Base-by-base conservation (phyloP, 2,888 invertebrate genomes). In the Myopa tessellatipennis region DNA sequence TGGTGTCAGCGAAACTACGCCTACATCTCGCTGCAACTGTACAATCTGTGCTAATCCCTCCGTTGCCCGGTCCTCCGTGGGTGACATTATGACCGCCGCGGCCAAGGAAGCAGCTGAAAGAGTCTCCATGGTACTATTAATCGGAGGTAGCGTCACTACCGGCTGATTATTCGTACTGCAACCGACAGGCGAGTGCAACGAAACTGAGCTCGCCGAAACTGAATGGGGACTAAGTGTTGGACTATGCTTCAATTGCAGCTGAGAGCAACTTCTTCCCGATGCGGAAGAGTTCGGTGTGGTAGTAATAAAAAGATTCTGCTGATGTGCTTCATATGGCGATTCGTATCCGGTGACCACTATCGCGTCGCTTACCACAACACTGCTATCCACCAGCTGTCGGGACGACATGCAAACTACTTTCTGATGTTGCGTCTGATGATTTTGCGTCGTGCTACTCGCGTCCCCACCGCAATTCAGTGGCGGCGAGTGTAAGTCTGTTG, bases 401-500 rank as follows among this genome's bases (percentile, higher is more conserved):
- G 83, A 83, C 0, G 86, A 85, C 5, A 86, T 70, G 63, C 86
- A 83, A 3, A 84, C 81, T 1, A 83, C 79, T 40, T 84, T 84
- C 40, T 82, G 84, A 34, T 81, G 80, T 45, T 75, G 69, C 1
- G 81, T 81, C 14, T 68, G 61, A 16, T 69, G 72, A 26, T 65
- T 78, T 72, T 16, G 16, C 26, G 63, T 6, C 14, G 70, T 65
- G 52, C 60, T 38, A 34, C 40, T 58, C n/a, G 50, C 55, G n/a
- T 18, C 75, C 7, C 34, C 69, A 26, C 77, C 76, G n/a, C 80
- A 74, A 60, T 73, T 81, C 0, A 82, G 74, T 50, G 83, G 82
- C 50, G 95, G 95, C 79, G 95, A 95, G 82, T 93, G 93, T 79
- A 95, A 90, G 70, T 94, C 95, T 0, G 79, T 77, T 88, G 94